Base-by-base conservation (phyloP, 2,888 invertebrate species). In the Zelleria hepariella region DNA sequence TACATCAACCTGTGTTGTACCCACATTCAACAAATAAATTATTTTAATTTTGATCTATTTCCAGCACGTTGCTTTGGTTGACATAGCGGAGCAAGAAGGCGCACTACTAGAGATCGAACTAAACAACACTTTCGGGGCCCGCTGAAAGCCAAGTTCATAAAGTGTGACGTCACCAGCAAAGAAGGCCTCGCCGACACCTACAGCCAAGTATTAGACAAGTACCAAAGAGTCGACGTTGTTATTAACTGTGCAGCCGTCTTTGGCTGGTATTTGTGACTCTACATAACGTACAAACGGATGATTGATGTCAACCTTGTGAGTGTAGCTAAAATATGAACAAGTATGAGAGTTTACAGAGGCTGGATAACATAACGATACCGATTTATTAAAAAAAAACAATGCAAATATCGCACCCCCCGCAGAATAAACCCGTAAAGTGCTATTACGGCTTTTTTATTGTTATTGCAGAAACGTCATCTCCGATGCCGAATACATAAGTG, bases 231-330 rank as follows among this genome's bases (percentile, higher is more conserved):
- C 1, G 86, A 87, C 58, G 77, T 71, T 0, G 82, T 87, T 8
- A 71, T 87, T 53, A 87, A 87, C 66, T 81, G 79, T 57, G 87
- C 86, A 4, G 85, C 76, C 0, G 70, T 87, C 5, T 57, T 86
- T n/a, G 74, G 72, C 32, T 63, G 65, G 0, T 73, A 75, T n/a
- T 78, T 75, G 18, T 62, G 32, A 1, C 61, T 63, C n/a, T n/a
- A n/a, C n/a, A n/a, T n/a, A n/a, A n/a, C n/a, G 47, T 73, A 71
- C 53, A 78, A 74, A 64, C 73, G 67, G 58, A 84, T 86, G 73
- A 66, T 86, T 24, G 82, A 86, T 66, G 68, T 83, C 47, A 87
- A 86, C 70, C 80, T 86, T 65, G 86, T 86, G 64, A 82, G 83
- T 80, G 57, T 24, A 26, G n/a, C n/a, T n/a, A n/a, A n/a, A n/a